Conservation (phyloP, 2,113 vertebrate species). For the Chionomys nivalis region DNA sequence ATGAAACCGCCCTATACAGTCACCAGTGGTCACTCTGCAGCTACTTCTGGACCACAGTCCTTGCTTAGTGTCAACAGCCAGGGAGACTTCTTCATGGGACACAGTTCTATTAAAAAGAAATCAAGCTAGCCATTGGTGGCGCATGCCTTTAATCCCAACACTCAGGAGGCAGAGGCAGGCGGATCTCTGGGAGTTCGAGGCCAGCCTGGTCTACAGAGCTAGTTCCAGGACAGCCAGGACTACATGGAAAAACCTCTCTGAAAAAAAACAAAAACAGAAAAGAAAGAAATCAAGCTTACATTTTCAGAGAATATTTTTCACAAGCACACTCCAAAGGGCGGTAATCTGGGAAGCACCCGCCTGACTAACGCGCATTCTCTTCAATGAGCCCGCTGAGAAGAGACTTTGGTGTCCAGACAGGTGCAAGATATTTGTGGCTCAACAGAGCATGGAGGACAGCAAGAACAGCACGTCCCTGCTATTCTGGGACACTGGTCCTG, state of each 20-base stretch:
- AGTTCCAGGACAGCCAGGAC: background rate
- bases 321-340: background rate
- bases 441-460: background rate
- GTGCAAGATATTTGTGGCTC: conserved; percentile 62
- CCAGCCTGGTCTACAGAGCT: background rate
- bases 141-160: background rate
- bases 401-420: conserved; percentile 49
- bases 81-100: background rate
- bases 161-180: background rate
- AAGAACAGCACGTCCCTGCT: conserved; percentile 55
- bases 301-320: conserved; percentile 23
- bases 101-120: background rate
- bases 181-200: background rate
- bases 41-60: background rate
- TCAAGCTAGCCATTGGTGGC: background rate
- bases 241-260: background rate
- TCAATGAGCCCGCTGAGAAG: background rate
- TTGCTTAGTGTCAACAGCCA: fast-evolving
- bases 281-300: background rate
- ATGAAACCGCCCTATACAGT: background rate
- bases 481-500: conserved; percentile 49
- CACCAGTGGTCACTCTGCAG: background rate
- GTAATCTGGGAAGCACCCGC: background rate
- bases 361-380: fast-evolving
- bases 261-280: background rate